phyloP scores from a whole-genome alignment of 2,888 invertebrate species.

The Ectobius pallidus region DNA sequence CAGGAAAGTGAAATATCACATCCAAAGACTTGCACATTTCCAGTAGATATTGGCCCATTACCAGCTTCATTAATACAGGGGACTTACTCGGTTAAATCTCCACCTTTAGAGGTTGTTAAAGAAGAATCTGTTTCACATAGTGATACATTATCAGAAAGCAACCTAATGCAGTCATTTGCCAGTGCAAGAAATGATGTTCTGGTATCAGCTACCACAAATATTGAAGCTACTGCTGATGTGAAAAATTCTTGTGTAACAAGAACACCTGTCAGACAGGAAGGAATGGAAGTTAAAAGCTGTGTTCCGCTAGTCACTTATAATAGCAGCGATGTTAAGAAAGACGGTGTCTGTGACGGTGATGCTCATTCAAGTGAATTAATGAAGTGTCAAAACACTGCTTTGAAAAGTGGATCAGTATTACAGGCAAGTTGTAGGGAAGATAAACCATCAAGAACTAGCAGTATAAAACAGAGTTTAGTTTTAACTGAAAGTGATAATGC shows the following conservation, averaged over 20 bases:
- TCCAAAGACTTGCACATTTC: too few species aligned
- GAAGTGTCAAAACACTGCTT: too few species aligned
- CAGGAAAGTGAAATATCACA: too few species aligned
- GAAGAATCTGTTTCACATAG: constrained; percentile 36
- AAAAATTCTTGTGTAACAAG: not conserved
- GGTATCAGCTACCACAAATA: not conserved
- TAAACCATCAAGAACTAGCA: not conserved
- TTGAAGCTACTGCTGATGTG: too few species aligned
- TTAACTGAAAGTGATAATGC: not conserved
- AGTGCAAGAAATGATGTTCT: constrained; percentile 1
- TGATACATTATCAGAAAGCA: not conserved
- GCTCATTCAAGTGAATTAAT: not conserved
- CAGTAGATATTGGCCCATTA: too few species aligned
- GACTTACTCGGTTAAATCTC: constrained; percentile 28
- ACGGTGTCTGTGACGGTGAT: not conserved
- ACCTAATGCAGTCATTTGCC: not conserved
- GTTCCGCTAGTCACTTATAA: not conserved
- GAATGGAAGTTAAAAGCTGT: not conserved
- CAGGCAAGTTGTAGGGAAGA: not conserved
- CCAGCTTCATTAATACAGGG: not conserved
- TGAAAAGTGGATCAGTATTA: not conserved
- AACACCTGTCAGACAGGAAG: not conserved
- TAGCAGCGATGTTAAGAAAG: not conserved
- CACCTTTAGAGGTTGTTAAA: constrained; percentile 38
- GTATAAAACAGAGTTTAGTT: not conserved